Evolutionary conservation across 2,113 vertebrate genomes (phyloP), one percentile per base, ranked within the genome.

Genomic region (Ceuthmochares aereus): DNA sequence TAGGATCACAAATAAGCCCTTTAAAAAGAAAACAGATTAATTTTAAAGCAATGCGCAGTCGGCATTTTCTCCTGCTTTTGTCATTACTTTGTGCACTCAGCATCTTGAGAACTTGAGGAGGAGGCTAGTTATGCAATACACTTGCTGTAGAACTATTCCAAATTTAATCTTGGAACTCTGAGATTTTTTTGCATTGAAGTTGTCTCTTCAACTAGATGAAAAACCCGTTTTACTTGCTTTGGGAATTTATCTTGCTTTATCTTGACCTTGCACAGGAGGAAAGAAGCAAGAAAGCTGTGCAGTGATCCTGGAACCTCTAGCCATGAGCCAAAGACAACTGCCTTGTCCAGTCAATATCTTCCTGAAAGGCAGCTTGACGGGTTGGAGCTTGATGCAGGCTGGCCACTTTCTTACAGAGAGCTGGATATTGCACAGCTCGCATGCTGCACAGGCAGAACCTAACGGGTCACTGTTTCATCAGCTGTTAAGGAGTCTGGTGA

Each of bases 261-360:
- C 55, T 91, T 84, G n/a, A 47, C 21, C 36, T 80, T 89, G 56
- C 69, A 68, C 72, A 98, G 98, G 93, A 64, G 87, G 43, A 70
- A 60, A 96, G 36, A 62, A 84, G 64, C 82, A 92, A 63, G 97
- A 97, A 82, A 97, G 96, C 62, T 99, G 98, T 95, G 59, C 84
- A 2, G 97, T 99, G 49, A 85, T 56, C 19, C 76, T 99, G 89
- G 98, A 99, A 92, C 98, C 99, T 5, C 78, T 99, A 54, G 97
- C 98, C 17, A 69, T 98, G 94, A 96, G 97, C 86, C 98, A 99
- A 96, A 97, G 88, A 62, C 87, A 79, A 7, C 97, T 98, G 52
- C 92, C 79, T 16, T 95, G 96, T 84, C 97, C 98, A 34, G 89
- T 99, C 34, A 95, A 84, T 34, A 98, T 99, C 87, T 93, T 96